A percentile compares a stretch with the other conserved stretches of the same genome.
Evolutionary conservation across 2,113 vertebrate genomes (phyloP).

Genomic region (Xiphorhynchus elegans): DNA sequence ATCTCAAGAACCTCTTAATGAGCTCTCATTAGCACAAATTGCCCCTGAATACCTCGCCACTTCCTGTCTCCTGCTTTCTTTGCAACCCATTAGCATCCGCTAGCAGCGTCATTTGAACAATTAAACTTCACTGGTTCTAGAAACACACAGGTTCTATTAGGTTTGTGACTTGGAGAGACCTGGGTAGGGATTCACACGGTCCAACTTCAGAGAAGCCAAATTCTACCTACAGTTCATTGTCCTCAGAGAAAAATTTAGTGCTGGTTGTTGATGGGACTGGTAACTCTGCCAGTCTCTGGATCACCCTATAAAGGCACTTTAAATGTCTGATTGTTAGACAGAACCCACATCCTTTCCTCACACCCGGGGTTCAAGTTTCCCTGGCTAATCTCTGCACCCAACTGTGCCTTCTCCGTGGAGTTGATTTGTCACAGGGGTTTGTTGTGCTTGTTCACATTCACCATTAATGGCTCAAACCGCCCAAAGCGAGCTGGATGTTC

Average conservation of each 20-base stretch:
- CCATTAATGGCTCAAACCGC: not conserved
- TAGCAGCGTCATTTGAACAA: conserved; percentile 4
- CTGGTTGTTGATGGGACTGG: not conserved
- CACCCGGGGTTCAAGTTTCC: not conserved
- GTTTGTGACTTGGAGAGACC: not conserved
- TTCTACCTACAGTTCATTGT: not conserved
- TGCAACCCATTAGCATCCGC: conserved; percentile 30
- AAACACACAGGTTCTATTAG: not conserved
- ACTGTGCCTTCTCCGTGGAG: not conserved
- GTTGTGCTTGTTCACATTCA: not conserved
- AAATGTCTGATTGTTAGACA: not conserved
- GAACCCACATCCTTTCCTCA: not conserved
- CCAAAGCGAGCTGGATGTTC: not conserved
- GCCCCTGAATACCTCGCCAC: conserved; percentile 4
- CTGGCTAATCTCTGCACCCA: not conserved
- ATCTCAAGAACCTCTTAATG: conserved; percentile 40
- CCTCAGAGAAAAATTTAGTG: not conserved
- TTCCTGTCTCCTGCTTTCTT: conserved; percentile 44
- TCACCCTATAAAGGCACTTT: not conserved
- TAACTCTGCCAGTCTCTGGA: not conserved
- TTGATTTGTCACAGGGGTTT: not conserved
- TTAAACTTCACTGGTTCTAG: conserved; percentile 11
- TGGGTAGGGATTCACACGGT: not conserved
- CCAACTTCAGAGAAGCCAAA: not conserved
- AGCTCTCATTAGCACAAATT: conserved; percentile 54